These are phyloP conservation scores for Cataglyphis rosenhaueri DNA, from an alignment of 2,888 invertebrate species.

Conservation along the genomic window DNA sequence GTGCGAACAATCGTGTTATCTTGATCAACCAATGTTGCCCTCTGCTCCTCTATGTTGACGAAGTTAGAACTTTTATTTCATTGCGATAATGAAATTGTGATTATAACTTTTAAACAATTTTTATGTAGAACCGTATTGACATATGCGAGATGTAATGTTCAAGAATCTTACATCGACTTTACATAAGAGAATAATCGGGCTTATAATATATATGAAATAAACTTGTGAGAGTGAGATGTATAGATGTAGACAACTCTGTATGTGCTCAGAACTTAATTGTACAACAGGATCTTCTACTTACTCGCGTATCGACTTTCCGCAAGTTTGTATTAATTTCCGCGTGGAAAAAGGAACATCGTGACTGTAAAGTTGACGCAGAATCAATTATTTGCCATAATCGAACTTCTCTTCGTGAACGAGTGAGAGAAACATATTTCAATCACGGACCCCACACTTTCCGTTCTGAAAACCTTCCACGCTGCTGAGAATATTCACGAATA, in stretches of 20 bases:
- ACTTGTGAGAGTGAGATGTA: background rate
- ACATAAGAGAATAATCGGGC: background rate
- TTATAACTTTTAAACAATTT: background rate
- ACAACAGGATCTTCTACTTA: constrained; percentile 33
- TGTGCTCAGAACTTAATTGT: constrained; percentile 40
- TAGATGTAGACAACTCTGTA: constrained; percentile 30
- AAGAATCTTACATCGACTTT: background rate
- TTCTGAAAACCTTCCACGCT: background rate
- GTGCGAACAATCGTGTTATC: constrained; percentile 35
- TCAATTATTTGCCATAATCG: constrained; percentile 60
- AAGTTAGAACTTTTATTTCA: background rate
- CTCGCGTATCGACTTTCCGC: constrained; percentile 47
- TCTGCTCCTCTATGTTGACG: background rate
- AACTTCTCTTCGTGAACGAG: constrained; percentile 32
- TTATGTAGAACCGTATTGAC: background rate
- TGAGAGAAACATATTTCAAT: constrained; percentile 28
- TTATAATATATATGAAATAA: background rate
- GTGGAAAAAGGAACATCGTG: constrained; percentile 27
- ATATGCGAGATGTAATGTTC: background rate
- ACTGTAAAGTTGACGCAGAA: constrained; percentile 37
- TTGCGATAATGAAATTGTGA: background rate
- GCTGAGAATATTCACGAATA: constrained; percentile 9
- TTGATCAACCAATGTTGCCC: constrained; percentile 4
- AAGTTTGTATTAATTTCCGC: constrained; percentile 57
- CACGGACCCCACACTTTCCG: background rate